Evolutionary conservation across 2,113 vertebrate species (phyloP).

Genomic region (Prinia subflava): DNA sequence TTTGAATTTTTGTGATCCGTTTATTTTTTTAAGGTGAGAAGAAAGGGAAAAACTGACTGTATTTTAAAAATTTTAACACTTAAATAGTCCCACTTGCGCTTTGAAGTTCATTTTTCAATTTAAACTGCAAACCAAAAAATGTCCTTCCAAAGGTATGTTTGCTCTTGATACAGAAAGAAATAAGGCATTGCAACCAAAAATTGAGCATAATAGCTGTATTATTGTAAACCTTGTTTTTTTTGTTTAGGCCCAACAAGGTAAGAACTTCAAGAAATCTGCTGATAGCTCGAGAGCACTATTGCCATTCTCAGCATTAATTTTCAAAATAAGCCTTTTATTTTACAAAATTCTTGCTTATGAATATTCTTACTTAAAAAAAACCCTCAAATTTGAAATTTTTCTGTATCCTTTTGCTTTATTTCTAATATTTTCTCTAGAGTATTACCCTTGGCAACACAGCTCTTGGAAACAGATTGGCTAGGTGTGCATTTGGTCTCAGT

Average conservation of each 20-base stretch:
- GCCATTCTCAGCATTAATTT: neutral
- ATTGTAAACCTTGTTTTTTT: neutral
- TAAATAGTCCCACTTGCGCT: constrained; percentile 8
- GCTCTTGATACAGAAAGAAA: neutral
- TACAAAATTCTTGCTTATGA: neutral
- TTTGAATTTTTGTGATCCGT: constrained; percentile 25
- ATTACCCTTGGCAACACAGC: neutral
- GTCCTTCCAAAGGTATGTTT: neutral
- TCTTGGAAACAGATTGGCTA: neutral
- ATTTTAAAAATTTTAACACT: constrained; percentile 44
- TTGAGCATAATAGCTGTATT: neutral
- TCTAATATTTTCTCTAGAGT: neutral
- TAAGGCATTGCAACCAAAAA: neutral
- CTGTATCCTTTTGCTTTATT: neutral
- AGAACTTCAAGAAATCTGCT: neutral
- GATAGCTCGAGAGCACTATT: neutral
- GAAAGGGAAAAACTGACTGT: neutral
- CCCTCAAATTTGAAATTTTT: neutral
- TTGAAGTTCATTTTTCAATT: constrained; percentile 39
- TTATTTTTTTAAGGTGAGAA: constrained; percentile 27
- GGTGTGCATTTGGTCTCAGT: neutral
- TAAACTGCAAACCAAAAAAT: constrained; percentile 50
- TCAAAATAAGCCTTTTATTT: neutral
- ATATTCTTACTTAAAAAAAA: neutral
- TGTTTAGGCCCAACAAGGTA: neutral